phyloP scores from a whole-genome alignment of 1,140 invertebrate species.

The Halictus rubicundus region DNA sequence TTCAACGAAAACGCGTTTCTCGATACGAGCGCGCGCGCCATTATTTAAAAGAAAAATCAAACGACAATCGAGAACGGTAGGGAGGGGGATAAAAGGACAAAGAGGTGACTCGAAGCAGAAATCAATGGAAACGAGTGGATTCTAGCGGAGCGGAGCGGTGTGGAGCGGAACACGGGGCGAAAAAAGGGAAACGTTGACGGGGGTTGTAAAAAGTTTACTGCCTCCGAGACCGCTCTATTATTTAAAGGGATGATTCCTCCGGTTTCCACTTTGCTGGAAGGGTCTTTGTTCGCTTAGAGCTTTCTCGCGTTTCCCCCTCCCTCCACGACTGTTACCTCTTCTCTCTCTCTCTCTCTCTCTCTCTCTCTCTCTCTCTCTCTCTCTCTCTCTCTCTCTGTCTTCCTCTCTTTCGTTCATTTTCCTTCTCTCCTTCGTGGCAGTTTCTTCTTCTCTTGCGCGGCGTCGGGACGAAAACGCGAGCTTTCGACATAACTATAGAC shows the following conservation, averaged over 20 bases:
- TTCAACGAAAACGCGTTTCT: conserved; percentile 8
- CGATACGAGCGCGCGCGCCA: not conserved
- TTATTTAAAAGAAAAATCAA: not conserved
- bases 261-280: conserved; percentile 10
- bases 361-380: conserved; percentile 9
- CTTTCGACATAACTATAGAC: conserved; percentile 64
- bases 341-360: not conserved
- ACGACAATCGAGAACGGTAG: no score
- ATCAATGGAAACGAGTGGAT: not conserved
- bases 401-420: no score
- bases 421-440: no score
- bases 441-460: not conserved
- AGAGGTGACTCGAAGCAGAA: no score
- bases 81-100: not conserved
- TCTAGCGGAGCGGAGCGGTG: conserved; percentile 15
- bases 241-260: conserved; percentile 59
- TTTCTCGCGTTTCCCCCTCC: not conserved
- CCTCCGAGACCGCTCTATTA: conserved; percentile 59
- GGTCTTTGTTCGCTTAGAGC: conserved; percentile 35
- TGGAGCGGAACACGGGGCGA: not conserved
- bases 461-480: conserved; percentile 25
- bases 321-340: no score
- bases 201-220: conserved; percentile 73
- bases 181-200: conserved; percentile 51
- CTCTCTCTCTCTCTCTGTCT: not conserved